Percentiles rank a stretch among this genome's conserved stretches.
Evolutionary conservation across 2,888 invertebrate species (phyloP).

Genomic region (Sminthurides aquaticus): DNA sequence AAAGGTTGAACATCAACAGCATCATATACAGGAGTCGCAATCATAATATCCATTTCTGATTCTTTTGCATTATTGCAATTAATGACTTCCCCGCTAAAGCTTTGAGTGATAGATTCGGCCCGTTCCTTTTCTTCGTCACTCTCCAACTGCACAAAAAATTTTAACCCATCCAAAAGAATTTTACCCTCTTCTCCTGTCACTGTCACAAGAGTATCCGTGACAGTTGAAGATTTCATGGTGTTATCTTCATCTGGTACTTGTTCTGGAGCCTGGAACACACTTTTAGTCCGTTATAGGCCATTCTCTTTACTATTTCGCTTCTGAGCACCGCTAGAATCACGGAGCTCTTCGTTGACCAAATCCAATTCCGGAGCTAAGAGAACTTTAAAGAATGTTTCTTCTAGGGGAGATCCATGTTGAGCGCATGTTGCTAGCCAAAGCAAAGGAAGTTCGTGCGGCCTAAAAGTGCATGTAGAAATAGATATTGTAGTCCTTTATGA

Average conservation of each 20-base stretch:
- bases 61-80: slow-evolving; percentile 10
- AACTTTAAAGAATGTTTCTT: slow-evolving; percentile 53
- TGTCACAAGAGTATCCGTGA: neutral
- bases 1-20: neutral
- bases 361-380: no score
- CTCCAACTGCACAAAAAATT: slow-evolving; percentile 9
- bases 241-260: neutral
- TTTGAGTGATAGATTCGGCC: slow-evolving; percentile 14
- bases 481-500: no score
- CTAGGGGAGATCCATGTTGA: slow-evolving; percentile 54
- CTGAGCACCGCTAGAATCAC: neutral
- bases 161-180: neutral
- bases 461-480: no score
- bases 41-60: slow-evolving; percentile 17
- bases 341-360: slow-evolving; percentile 9
- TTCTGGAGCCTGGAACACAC: neutral
- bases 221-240: neutral
- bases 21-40: slow-evolving; percentile 19
- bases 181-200: neutral
- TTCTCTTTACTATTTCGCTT: neutral
- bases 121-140: neutral
- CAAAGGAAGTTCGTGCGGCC: slow-evolving; percentile 59
- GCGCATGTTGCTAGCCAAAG: slow-evolving; percentile 73
- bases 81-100: slow-evolving; percentile 17
- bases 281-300: neutral